Conservation (phyloP, 2,797 vertebrate genomes). For the Loris lydekkerianus region DNA sequence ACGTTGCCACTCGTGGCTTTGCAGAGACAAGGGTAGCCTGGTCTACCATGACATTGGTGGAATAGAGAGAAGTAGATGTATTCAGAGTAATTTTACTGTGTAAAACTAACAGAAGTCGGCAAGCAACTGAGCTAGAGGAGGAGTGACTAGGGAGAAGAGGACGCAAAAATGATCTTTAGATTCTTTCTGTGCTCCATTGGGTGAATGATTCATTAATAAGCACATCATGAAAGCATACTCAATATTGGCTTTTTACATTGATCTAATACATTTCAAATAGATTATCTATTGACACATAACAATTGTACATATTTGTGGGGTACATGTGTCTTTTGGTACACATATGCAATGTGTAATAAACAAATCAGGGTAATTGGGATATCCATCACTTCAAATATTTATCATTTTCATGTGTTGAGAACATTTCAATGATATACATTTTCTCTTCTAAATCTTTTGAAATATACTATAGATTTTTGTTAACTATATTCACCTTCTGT, state of each 20-base stretch:
- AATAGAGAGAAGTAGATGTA: not conserved
- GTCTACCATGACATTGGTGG: not conserved
- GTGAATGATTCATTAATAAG: not conserved
- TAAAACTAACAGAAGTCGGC: not conserved
- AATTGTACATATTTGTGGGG: not conserved
- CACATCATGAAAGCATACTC: accelerated
- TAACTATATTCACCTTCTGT: not conserved
- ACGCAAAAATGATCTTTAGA: not conserved
- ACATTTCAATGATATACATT: not conserved
- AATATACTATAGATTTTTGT: not conserved
- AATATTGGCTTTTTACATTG: not conserved
- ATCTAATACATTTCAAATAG: not conserved
- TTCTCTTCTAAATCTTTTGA: not conserved
- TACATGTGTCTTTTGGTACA: not conserved
- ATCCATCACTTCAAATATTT: not conserved
- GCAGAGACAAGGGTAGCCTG: no score
- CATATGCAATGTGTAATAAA: not conserved
- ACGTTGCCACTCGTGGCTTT: not conserved
- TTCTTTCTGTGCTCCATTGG: not conserved
- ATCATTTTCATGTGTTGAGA: not conserved
- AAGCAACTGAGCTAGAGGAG: not conserved
- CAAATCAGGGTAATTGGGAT: not conserved
- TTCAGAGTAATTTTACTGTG: not conserved
- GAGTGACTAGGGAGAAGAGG: not conserved
- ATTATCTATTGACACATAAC: not conserved